Conservation (phyloP, 2,888 invertebrate species). For the Neocrepidodera transversa region DNA sequence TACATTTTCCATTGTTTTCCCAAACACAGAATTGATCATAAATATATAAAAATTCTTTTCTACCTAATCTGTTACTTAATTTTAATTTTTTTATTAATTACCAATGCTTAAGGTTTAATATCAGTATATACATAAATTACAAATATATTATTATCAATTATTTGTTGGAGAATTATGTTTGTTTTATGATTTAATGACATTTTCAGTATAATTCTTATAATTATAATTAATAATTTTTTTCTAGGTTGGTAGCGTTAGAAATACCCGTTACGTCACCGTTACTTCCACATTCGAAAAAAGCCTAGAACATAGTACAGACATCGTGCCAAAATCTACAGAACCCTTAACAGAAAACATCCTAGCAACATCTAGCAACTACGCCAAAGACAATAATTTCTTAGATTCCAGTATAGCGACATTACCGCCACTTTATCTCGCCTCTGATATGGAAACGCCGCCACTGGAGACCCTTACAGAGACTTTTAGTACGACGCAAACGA, state of each 20-base stretch:
- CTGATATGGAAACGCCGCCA: slow-evolving; percentile 83
- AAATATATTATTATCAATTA: no score
- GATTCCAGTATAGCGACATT: slow-evolving; percentile 85
- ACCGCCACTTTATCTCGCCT: slow-evolving; percentile 78
- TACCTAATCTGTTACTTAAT: no score
- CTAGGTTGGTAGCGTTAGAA: slow-evolving; percentile 85
- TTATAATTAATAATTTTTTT: slow-evolving; percentile 43
- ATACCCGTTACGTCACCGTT: slow-evolving; percentile 86
- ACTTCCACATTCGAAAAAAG: slow-evolving; percentile 86
- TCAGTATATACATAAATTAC: no score
- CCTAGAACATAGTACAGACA: slow-evolving; percentile 68
- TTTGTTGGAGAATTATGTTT: no score
- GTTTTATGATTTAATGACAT: no score
- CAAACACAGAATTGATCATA: no score
- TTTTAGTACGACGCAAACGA: slow-evolving; percentile 88
- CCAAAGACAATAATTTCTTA: slow-evolving; percentile 70
- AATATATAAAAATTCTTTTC: no score
- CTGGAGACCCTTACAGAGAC: slow-evolving; percentile 89
- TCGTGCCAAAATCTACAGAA: slow-evolving; percentile 68
- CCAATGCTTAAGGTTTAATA: no score
- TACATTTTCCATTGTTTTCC: no score
- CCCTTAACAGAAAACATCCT: slow-evolving; percentile 89
- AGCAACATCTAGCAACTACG: slow-evolving; percentile 77
- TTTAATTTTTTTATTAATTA: no score
- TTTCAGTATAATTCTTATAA: background rate